phyloP scores from a whole-genome alignment of 1,140 invertebrate genomes.

The Drosophila burlai region DNA sequence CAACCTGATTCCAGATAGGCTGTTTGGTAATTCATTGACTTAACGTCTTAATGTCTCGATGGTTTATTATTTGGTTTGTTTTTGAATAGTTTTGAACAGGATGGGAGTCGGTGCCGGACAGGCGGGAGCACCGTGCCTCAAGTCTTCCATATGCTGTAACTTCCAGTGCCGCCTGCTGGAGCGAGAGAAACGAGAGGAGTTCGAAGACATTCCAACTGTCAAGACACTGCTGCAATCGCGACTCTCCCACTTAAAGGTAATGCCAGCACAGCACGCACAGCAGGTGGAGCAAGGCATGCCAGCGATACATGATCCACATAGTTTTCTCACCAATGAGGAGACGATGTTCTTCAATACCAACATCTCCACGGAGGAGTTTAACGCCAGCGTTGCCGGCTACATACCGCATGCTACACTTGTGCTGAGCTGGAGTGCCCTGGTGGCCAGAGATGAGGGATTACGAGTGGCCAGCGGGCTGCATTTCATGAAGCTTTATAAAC shows the following conservation, averaged over 20 bases:
- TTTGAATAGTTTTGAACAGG: slow-evolving; percentile 68
- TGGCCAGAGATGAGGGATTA: slow-evolving; percentile 51
- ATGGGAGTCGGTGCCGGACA: slow-evolving; percentile 69
- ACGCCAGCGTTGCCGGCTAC: slow-evolving; percentile 63
- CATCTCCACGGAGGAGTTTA: slow-evolving; percentile 81
- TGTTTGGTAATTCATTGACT: slow-evolving; percentile 59
- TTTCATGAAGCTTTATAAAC: slow-evolving; percentile 75
- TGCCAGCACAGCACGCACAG: slow-evolving; percentile 50
- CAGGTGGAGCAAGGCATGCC: slow-evolving; percentile 57
- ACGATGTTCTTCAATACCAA: slow-evolving; percentile 75
- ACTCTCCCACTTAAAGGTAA: slow-evolving; percentile 60
- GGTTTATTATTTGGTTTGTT: neutral
- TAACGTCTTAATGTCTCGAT: too few relatives aligned
- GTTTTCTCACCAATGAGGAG: slow-evolving; percentile 79
- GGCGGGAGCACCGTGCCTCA: slow-evolving; percentile 67
- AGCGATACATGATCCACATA: slow-evolving; percentile 56
- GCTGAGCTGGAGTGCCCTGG: slow-evolving; percentile 72
- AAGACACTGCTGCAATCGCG: slow-evolving; percentile 60
- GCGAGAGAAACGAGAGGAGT: slow-evolving; percentile 30
- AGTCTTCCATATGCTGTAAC: slow-evolving; percentile 65
- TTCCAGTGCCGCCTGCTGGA: slow-evolving; percentile 65
- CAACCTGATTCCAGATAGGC: slow-evolving; percentile 59
- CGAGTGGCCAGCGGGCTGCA: slow-evolving; percentile 72
- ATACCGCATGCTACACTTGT: slow-evolving; percentile 75
- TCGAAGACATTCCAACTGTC: slow-evolving; percentile 49